Evolutionary conservation across 2,113 vertebrate species (phyloP), one percentile per base, ranked within the genome.

Genomic region (Colinus virginianus): DNA sequence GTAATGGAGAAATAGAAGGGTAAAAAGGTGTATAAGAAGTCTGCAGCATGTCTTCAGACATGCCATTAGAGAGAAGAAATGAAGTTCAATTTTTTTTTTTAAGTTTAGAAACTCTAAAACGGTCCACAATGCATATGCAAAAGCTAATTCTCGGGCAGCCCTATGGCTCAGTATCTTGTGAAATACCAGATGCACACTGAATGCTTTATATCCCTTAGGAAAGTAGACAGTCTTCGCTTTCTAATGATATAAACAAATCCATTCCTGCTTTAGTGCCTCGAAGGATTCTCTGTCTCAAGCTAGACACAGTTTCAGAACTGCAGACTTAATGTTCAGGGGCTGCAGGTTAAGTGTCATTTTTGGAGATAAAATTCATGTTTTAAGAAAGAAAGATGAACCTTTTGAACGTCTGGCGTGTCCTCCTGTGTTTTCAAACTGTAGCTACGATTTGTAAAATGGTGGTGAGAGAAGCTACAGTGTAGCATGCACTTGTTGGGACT

Each of bases 161-260:
- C 38, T 76, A 12, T 18, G 21, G 64, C 58, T 93, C 51, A 30
- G 22, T 84, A 43, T 71, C 66, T 76, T 66, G 11, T 86, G 55
- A 88, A 88, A 14, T 59, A 80, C 19, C 61, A 88, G 45, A 38
- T 81, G 32, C 62, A 88, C 85, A 88, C 7, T 9, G 48, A 88
- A 68, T 71, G 56, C 14, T 70, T 81, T 71, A 4, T 68, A 71
- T 46, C 61, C 46, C 32, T 30, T 34, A 6, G 32, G 38, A 63
- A 67, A 94, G 20, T 32, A 75, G 42, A 25, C 13, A 67, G 34
- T 46, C 61, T 59, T 90, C 51, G 13, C 64, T 86, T 88, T 63
- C 80, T 87, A 46, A 64, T 32, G n/a, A 43, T 45, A 51, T 9
- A 63, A 88, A 79, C 13, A 48, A 62, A 71, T 42, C 25, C 1